Conservation (phyloP, 1,140 invertebrate genomes). For the Branchinecta lindahli region DNA sequence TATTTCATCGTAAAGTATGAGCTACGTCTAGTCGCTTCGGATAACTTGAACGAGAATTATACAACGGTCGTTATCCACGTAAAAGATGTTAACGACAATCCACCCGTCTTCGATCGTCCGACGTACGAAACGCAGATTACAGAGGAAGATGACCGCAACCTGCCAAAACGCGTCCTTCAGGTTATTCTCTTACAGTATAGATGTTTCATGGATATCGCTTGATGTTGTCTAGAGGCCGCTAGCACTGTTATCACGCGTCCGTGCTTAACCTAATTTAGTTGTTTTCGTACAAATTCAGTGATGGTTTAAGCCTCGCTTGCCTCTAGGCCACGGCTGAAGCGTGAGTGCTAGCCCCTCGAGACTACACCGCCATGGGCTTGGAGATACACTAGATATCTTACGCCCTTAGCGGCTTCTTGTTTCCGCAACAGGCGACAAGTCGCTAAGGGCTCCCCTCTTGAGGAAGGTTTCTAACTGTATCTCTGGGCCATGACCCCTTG, state of each 20-base stretch:
- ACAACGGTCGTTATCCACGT: slow-evolving; percentile 89
- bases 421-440: slow-evolving; percentile 18
- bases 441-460: slow-evolving; percentile 20
- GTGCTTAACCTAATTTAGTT: background rate
- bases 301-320: background rate
- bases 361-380: no score
- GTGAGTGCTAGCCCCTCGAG: no score
- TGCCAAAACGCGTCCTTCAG: slow-evolving; percentile 83
- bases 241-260: background rate
- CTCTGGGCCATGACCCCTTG: slow-evolving; percentile 25
- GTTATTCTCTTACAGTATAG: slow-evolving; percentile 35
- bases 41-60: slow-evolving; percentile 90
- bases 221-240: background rate
- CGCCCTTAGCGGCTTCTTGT: slow-evolving; percentile 13
- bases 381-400: no score
- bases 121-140: slow-evolving; percentile 89
- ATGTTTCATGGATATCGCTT: slow-evolving; percentile 3
- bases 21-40: slow-evolving; percentile 75
- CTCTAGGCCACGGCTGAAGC: background rate
- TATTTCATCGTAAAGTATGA: slow-evolving; percentile 51
- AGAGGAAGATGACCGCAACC: slow-evolving; percentile 82
- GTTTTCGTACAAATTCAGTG: background rate
- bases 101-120: slow-evolving; percentile 72
- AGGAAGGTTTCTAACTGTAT: slow-evolving; percentile 23
- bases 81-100: slow-evolving; percentile 83